Base-by-base conservation (phyloP, 2,797 vertebrate genomes). In the Tokudaia tokunoshimensis region DNA sequence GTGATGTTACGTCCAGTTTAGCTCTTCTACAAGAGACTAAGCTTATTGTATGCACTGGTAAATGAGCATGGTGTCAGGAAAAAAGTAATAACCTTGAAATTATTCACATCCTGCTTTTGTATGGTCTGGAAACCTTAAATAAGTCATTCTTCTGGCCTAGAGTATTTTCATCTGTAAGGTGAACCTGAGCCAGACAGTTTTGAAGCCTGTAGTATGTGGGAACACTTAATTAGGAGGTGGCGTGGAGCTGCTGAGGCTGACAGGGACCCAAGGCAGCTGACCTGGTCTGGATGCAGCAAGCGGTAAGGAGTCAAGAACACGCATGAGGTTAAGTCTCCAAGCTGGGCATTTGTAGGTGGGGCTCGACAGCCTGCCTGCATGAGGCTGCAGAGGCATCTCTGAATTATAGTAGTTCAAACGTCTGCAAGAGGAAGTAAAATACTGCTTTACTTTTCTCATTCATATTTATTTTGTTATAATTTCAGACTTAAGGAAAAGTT, bases 161-260 rank as follows among this genome's bases (percentile, higher is more conserved):
- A 31, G 41, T 52, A 19, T 79, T 87, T 93, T 89, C 50, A 44
- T 94, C 37, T 95, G 79, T 95, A 26, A 93, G 75, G 50, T 63
- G 15, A 80, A 55, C 13, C 1, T 4, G 72, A 94, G 57, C 41
- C 26, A 47, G 59, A 19, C 34, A 50, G 6, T n/a, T 81, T 76
- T 10, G 22, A 86, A 72, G 44, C 41, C 74, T 61, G 0, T 50
- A 29, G 26, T 29, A 75, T 37, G 52, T 78, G 9, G 41, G 76
- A 65, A 22, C 55, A 55, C 0, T 82, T 82, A 78, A 41, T 79
- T 52, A 67, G 55, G 41, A 90, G n/a, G 57, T 70, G 2, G 1
- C 17, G 0, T 7, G 50, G 78, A n/a, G 4, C 20, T 80, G 3
- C 83, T 72, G n/a, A 29, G 59, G 91, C 79, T 52, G 20, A 50